phyloP scores from a whole-genome alignment of 2,888 invertebrate species.

The Cremastinae sp. region DNA sequence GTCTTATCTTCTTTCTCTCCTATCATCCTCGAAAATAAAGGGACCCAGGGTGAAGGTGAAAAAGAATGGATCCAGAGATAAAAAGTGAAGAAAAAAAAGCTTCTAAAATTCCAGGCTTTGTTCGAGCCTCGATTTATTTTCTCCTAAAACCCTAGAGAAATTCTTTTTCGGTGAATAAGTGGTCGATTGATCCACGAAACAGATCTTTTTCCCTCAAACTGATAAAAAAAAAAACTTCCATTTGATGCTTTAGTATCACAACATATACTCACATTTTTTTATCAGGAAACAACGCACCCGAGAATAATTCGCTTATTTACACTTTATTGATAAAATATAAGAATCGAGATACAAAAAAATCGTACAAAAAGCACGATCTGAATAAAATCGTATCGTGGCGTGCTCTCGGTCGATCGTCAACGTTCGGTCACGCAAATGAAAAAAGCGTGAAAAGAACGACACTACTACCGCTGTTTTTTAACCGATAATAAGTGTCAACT shows the following conservation, averaged over 20 bases:
- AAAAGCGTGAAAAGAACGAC: constrained; percentile 29
- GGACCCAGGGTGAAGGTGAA: neutral
- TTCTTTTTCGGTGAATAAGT: neutral
- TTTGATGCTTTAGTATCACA: neutral
- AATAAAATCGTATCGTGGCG: neutral
- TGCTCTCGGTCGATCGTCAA: constrained; percentile 33
- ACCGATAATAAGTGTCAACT: constrained; percentile 18
- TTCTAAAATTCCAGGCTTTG: constrained; percentile 9
- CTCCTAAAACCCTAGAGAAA: neutral
- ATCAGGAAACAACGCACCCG: neutral
- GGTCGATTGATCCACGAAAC: too few species aligned
- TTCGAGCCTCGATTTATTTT: constrained; percentile 15
- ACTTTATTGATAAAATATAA: neutral
- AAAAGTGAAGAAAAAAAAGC: constrained; percentile 1
- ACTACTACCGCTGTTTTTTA: constrained; percentile 18
- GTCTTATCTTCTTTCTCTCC: constrained; percentile 33
- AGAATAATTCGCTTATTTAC: neutral
- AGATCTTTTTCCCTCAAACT: neutral
- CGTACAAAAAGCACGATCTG: neutral
- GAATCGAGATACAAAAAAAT: neutral
- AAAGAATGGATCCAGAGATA: neutral
- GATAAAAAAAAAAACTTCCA: neutral
- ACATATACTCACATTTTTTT: neutral
- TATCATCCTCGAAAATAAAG: constrained; percentile 10
- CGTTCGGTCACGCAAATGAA: constrained; percentile 29